A percentile compares a stretch with the other conserved stretches of the same genome.
Conservation (phyloP, 2,797 vertebrate species). For the Anguilla obscura region DNA sequence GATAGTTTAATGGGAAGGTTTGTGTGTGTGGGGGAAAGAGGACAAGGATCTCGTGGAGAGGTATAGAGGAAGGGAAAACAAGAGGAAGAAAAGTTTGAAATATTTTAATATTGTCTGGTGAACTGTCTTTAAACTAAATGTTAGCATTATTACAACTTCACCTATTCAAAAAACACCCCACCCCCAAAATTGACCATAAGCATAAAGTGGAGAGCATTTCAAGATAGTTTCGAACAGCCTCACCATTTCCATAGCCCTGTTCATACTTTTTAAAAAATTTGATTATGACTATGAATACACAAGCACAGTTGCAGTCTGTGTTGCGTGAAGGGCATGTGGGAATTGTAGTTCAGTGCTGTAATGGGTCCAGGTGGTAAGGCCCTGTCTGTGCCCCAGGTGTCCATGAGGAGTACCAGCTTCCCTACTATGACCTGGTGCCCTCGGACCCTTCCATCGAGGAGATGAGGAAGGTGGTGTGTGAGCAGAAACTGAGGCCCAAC, state of each 20-base stretch:
- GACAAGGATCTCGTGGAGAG: neutral
- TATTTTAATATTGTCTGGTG: neutral
- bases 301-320: neutral
- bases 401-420: constrained; percentile 97
- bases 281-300: neutral
- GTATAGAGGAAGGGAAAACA: neutral
- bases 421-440: constrained; percentile 95
- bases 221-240: neutral
- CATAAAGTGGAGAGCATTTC: neutral
- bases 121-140: neutral
- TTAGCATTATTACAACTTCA: neutral
- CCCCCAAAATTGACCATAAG: too few species aligned
- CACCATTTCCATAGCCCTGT: neutral
- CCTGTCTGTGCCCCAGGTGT: constrained; percentile 72
- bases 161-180: neutral
- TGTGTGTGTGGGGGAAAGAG: neutral
- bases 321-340: neutral
- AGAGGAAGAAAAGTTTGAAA: neutral
- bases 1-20: neutral
- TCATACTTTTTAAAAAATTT: neutral
- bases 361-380: constrained; percentile 15
- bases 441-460: constrained; percentile 98
- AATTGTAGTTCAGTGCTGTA: neutral
- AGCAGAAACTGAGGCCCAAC: constrained; percentile 93
- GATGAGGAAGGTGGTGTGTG: constrained; percentile 98